These are phyloP conservation scores for Drosophila sp. DNA, from an alignment of 1,140 invertebrate genomes.

Conservation along the genomic window DNA sequence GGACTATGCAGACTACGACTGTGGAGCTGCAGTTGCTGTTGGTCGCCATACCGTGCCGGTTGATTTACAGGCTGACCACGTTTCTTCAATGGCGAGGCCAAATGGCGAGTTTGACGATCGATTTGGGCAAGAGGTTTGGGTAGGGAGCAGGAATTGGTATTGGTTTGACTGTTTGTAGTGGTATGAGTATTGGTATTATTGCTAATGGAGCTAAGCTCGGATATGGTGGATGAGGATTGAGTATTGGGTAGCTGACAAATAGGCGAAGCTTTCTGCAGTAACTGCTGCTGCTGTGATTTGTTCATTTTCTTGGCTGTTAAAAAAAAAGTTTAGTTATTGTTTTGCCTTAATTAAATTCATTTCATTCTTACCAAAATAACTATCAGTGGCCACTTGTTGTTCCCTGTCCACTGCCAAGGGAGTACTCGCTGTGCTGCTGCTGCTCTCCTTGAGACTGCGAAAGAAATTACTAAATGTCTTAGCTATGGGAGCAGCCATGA, in stretches of 20 bases:
- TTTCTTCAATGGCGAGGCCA: conserved; percentile 77
- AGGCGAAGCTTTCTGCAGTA: neutral
- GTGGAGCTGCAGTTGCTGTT: conserved; percentile 33
- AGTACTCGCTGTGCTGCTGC: conserved; percentile 30
- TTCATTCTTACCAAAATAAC: conserved; percentile 56
- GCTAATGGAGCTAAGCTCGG: conserved; percentile 71
- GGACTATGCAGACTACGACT: conserved; percentile 70
- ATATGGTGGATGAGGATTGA: conserved; percentile 78
- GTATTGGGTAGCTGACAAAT: conserved; percentile 54
- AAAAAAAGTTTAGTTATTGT: neutral
- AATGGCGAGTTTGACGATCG: conserved; percentile 75
- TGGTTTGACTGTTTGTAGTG: conserved; percentile 35
- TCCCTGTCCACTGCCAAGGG: conserved; percentile 34
- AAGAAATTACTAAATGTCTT: conserved; percentile 82
- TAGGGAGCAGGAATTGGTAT: conserved; percentile 40
- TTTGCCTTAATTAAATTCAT: neutral
- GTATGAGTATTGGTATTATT: conserved; percentile 60
- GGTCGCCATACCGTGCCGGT: conserved; percentile 68
- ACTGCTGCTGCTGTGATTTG: conserved; percentile 36
- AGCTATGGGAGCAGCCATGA: conserved; percentile 73
- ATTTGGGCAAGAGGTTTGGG: conserved; percentile 42
- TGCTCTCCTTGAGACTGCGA: conserved; percentile 73
- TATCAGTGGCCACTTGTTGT: conserved; percentile 48
- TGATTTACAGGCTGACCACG: conserved; percentile 46
- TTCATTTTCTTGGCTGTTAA: conserved; percentile 50